Evolutionary conservation across 1,140 invertebrate species (phyloP).

Genomic region (Tetraneura akinire): DNA sequence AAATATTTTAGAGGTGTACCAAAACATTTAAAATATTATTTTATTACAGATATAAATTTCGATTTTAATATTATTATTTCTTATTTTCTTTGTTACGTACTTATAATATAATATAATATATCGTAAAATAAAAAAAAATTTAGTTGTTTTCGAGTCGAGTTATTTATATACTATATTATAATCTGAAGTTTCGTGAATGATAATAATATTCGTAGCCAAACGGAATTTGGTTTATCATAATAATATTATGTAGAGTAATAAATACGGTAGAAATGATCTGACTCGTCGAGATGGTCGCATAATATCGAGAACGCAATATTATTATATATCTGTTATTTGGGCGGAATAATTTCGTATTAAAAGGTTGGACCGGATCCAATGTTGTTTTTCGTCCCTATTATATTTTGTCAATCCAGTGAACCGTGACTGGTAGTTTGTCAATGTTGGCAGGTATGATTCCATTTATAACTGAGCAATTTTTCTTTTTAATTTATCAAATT

Average conservation of each 20-base stretch:
- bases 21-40: no score
- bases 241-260: no score
- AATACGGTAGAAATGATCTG: constrained; percentile 1
- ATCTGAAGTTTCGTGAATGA: neutral
- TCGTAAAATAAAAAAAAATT: no score
- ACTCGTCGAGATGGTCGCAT: constrained; percentile 28
- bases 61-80: no score
- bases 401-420: constrained; percentile 46
- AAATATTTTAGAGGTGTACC: no score
- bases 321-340: constrained; percentile 41
- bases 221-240: constrained; percentile 30
- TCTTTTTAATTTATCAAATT: constrained; percentile 49
- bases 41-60: no score
- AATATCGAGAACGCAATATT: constrained; percentile 40
- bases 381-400: constrained; percentile 49
- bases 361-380: constrained; percentile 51
- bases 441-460: constrained; percentile 41
- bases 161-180: constrained; percentile 12
- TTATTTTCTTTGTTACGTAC: no score
- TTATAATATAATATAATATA: no score
- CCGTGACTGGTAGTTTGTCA: constrained; percentile 47
- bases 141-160: neutral
- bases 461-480: constrained; percentile 49
- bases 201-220: neutral
- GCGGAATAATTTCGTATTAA: constrained; percentile 50